phyloP scores from a whole-genome alignment of 2,888 invertebrate genomes.

The Cantharis flavilabris region DNA sequence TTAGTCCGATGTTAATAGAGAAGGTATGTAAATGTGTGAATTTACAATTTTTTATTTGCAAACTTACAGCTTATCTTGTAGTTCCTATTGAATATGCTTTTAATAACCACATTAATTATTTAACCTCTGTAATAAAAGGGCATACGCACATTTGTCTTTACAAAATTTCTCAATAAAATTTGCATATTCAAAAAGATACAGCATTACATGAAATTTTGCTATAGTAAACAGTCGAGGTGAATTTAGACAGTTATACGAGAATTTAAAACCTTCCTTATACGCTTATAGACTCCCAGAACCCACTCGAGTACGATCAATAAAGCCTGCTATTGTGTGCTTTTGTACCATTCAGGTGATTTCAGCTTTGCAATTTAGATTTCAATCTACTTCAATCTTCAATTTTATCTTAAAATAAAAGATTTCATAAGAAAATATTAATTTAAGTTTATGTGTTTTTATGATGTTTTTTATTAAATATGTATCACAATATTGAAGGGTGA shows the following conservation, averaged over 20 bases:
- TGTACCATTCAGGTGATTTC: conserved; percentile 39
- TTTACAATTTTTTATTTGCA: background rate
- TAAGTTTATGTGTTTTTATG: conserved; percentile 19
- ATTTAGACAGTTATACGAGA: conserved; percentile 47
- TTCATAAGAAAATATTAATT: conserved; percentile 26
- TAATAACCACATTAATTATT: background rate
- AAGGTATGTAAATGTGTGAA: background rate
- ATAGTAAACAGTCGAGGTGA: conserved; percentile 36
- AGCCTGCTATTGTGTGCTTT: conserved; percentile 40
- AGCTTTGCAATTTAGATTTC: conserved; percentile 30
- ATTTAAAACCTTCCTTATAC: conserved; percentile 47
- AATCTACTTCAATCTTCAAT: conserved; percentile 29
- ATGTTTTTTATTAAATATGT: background rate
- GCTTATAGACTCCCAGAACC: conserved; percentile 46
- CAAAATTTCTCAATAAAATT: background rate
- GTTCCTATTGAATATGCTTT: background rate
- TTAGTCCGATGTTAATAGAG: background rate
- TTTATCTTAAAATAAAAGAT: conserved; percentile 31
- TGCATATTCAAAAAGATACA: conserved; percentile 19
- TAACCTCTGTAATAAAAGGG: background rate
- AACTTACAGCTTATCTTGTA: background rate
- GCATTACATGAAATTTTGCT: conserved; percentile 41
- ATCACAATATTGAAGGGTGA: background rate
- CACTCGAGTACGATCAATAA: conserved; percentile 46
- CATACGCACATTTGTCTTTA: background rate